A percentile compares a stretch with the other conserved stretches of the same genome.
These are phyloP conservation scores for Bos indicus DNA, from an alignment of 2,113 vertebrate genomes.

Conservation along the genomic window DNA sequence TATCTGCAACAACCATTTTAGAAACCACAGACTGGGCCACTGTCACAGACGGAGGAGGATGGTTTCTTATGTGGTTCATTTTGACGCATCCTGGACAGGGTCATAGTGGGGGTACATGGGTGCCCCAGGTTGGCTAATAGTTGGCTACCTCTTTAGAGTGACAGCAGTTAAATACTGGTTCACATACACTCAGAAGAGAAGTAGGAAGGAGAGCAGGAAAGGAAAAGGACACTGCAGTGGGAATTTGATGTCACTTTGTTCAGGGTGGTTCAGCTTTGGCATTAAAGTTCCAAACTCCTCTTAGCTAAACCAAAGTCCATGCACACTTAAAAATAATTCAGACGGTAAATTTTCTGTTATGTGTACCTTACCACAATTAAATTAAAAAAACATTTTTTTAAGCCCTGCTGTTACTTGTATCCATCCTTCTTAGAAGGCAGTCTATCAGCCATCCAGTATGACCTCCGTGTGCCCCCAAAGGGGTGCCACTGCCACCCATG, in stretches of 20 bases:
- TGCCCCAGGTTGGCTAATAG: neutral
- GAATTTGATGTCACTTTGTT: neutral
- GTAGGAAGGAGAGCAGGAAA: neutral
- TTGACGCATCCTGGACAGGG: neutral
- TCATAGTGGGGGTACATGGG: neutral
- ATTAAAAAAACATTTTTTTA: neutral
- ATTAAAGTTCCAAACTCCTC: neutral
- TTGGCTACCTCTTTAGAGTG: neutral
- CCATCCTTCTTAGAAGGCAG: neutral
- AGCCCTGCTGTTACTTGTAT: neutral
- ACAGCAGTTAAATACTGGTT: neutral
- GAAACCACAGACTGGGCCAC: neutral
- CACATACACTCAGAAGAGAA: neutral
- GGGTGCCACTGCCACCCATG: fast-evolving
- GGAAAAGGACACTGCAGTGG: neutral
- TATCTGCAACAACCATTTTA: neutral
- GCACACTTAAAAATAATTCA: neutral
- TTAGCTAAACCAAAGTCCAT: neutral
- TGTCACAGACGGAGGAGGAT: neutral
- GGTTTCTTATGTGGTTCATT: neutral
- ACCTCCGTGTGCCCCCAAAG: neutral
- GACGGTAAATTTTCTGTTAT: neutral
- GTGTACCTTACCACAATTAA: neutral
- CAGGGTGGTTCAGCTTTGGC: neutral
- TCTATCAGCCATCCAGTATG: fast-evolving